A percentile compares a stretch with the other conserved stretches of the same genome.
Conservation (phyloP, 1,140 invertebrate genomes). For the Drosophila teissieri region DNA sequence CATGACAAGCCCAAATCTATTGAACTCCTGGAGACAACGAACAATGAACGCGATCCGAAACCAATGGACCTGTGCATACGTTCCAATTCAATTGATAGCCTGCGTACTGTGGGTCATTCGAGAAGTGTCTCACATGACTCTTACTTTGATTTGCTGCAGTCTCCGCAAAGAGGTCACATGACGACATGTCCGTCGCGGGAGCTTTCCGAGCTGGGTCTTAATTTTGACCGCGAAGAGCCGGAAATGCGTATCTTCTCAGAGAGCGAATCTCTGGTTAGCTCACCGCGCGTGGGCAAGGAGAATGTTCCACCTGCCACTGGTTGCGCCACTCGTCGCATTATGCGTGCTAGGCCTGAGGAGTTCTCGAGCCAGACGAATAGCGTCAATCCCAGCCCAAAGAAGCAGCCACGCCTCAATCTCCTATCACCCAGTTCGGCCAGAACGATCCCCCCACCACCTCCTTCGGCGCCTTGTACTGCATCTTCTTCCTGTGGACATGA, state of each 20-base stretch:
- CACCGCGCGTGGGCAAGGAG: slow-evolving; percentile 85
- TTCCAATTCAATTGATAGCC: slow-evolving; percentile 81
- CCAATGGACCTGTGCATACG: slow-evolving; percentile 83
- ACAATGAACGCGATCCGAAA: slow-evolving; percentile 62
- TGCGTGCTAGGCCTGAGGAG: slow-evolving; percentile 85
- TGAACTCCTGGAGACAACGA: slow-evolving; percentile 76
- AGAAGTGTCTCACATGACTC: slow-evolving; percentile 95
- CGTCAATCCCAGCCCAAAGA: slow-evolving; percentile 86
- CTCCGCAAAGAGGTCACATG: slow-evolving; percentile 84
- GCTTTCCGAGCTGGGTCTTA: slow-evolving; percentile 92
- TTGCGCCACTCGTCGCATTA: slow-evolving; percentile 79
- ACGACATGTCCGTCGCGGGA: slow-evolving; percentile 87
- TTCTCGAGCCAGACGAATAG: slow-evolving; percentile 85
- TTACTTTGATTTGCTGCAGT: slow-evolving; percentile 91
- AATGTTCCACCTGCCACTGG: slow-evolving; percentile 73
- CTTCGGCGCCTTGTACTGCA: slow-evolving; percentile 14
- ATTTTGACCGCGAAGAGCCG: slow-evolving; percentile 93
- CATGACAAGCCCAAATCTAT: slow-evolving; percentile 82
- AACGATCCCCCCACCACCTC: slow-evolving; percentile 26
- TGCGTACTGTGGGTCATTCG: slow-evolving; percentile 80
- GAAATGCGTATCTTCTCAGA: slow-evolving; percentile 94
- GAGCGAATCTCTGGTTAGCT: slow-evolving; percentile 89
- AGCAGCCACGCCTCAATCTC: slow-evolving; percentile 85
- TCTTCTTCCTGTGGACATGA: slow-evolving; percentile 57
- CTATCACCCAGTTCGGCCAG: slow-evolving; percentile 81